These are phyloP conservation scores for Proteles cristata DNA, from an alignment of 2,113 vertebrate genomes.

Conservation along the genomic window DNA sequence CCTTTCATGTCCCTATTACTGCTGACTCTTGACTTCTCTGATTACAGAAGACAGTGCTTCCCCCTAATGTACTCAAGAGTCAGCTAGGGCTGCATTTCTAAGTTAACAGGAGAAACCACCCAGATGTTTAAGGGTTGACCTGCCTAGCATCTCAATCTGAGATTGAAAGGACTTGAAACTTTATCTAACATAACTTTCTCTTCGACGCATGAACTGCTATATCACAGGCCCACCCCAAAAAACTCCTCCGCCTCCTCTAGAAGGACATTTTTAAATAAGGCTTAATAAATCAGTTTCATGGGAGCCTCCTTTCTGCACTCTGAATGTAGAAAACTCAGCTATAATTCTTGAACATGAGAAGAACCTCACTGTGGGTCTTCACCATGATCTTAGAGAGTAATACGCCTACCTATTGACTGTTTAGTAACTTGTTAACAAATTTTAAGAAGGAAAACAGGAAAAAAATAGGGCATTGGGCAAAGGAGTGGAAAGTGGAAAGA, in stretches of 20 bases:
- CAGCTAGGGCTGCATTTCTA: neutral
- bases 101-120: neutral
- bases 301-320: neutral
- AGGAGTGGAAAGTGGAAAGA: neutral
- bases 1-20: neutral
- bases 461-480: neutral
- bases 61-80: neutral
- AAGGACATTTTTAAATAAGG: neutral
- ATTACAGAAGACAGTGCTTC: neutral
- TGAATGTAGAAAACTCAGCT: neutral
- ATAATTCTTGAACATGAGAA: neutral
- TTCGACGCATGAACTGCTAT: neutral
- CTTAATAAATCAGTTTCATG: neutral
- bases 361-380: neutral
- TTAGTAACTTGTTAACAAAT: neutral
- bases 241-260: neutral
- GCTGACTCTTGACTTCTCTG: neutral
- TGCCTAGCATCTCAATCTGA: neutral
- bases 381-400: neutral
- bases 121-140: neutral
- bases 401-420: neutral
- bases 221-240: neutral
- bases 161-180: neutral
- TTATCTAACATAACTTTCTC: neutral
- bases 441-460: neutral